These are phyloP conservation scores for Drosophila histrio DNA, from an alignment of 2,888 invertebrate species.

Conservation along the genomic window DNA sequence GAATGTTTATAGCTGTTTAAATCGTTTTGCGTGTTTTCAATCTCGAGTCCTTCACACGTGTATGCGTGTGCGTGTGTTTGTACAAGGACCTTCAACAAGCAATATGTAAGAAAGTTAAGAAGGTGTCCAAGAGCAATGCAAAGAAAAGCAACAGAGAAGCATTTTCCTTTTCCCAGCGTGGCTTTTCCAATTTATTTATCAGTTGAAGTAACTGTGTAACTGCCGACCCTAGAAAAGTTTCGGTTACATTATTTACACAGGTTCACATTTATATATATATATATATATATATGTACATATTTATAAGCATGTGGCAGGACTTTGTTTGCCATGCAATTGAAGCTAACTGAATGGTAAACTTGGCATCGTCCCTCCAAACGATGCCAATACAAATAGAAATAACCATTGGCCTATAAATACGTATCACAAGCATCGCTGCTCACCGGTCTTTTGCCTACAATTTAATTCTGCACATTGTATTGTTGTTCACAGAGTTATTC, in stretches of 20 bases:
- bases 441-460: neutral
- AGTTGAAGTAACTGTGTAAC: conserved; percentile 2
- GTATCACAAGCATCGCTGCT: neutral
- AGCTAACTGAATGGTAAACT: conserved; percentile 40
- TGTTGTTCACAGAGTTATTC: neutral
- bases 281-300: neutral
- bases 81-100: conserved; percentile 64
- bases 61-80: conserved; percentile 23
- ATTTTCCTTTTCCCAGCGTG: conserved; percentile 16
- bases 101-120: conserved; percentile 65
- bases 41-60: conserved; percentile 30
- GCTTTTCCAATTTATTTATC: conserved; percentile 15
- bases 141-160: conserved; percentile 14
- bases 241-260: conserved; percentile 59
- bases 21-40: conserved; percentile 11
- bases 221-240: conserved; percentile 25
- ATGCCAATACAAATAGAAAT: conserved; percentile 42
- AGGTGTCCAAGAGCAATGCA: conserved; percentile 46
- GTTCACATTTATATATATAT: conserved; percentile 4
- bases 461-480: conserved; percentile 34
- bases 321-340: conserved; percentile 39
- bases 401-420: conserved; percentile 52
- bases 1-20: conserved; percentile 39
- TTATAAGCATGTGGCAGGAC: conserved; percentile 11
- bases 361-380: conserved; percentile 6